A percentile compares a stretch with the other conserved stretches of the same genome.
phyloP scores from a whole-genome alignment of 2,113 vertebrate species.

The Mus musculus region DNA sequence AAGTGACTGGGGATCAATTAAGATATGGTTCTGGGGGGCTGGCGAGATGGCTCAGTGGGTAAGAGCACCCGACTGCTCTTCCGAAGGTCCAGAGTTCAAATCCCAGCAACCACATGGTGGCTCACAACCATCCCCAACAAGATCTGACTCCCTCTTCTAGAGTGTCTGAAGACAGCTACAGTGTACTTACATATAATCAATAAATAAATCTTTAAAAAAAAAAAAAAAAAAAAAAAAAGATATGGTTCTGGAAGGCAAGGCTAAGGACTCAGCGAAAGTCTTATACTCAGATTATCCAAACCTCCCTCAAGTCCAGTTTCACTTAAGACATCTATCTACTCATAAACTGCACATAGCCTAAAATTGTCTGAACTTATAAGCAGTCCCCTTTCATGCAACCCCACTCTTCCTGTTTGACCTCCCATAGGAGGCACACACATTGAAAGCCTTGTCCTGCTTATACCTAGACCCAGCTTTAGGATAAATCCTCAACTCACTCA shows the following conservation, averaged over 20 bases:
- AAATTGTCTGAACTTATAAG: background rate
- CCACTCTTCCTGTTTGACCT: background rate
- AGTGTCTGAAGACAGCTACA: no score
- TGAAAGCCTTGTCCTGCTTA: background rate
- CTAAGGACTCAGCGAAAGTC: background rate
- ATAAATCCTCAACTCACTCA: background rate
- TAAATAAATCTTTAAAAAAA: no score
- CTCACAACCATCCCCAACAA: no score
- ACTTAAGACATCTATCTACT: background rate
- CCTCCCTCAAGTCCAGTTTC: background rate
- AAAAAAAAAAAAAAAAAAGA: no score
- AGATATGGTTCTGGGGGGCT: background rate
- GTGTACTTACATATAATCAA: no score
- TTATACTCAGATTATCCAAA: background rate
- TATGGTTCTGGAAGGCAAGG: background rate
- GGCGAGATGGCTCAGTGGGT: no score
- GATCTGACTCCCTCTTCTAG: no score
- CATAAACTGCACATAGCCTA: background rate
- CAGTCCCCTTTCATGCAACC: background rate
- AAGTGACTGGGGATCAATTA: background rate
- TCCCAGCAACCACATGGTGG: no score
- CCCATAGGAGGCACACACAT: background rate
- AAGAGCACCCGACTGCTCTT: no score
- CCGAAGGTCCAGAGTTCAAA: no score
- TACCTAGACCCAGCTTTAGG: background rate